Evolutionary conservation across 2,888 invertebrate genomes (phyloP).

Genomic region (Rhamphomyia laevipes): DNA sequence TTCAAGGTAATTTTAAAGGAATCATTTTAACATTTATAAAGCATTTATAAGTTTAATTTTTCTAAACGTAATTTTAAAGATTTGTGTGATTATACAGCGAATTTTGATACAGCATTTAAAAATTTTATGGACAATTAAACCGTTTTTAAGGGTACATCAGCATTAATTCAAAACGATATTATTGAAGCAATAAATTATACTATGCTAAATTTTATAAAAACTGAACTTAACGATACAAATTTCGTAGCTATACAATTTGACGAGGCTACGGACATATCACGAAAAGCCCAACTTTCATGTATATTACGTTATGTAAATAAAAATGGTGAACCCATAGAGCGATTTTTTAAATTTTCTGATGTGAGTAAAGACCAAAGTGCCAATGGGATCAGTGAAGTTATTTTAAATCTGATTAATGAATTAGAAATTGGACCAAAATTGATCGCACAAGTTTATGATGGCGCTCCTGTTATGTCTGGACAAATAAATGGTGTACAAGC

Average conservation of each 20-base stretch:
- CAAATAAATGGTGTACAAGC: slow-evolving; percentile 22
- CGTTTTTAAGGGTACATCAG: background rate
- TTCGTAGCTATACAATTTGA: slow-evolving; percentile 20
- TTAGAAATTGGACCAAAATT: slow-evolving; percentile 1
- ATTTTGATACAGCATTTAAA: slow-evolving; percentile 1
- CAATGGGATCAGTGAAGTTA: background rate
- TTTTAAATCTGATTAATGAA: slow-evolving; percentile 7
- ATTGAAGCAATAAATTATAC: background rate
- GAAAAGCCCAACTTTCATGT: slow-evolving; percentile 1
- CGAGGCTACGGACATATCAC: slow-evolving; percentile 2
- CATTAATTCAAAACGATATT: background rate
- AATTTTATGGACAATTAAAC: slow-evolving; percentile 5
- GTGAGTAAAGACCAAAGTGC: background rate
- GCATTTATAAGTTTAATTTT: background rate
- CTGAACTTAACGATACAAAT: slow-evolving; percentile 17
- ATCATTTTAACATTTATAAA: too few relatives aligned
- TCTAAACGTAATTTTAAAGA: slow-evolving; percentile 2
- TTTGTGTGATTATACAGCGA: slow-evolving; percentile 5
- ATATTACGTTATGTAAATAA: slow-evolving; percentile 2
- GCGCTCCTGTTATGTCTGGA: slow-evolving; percentile 6
- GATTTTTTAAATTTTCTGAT: slow-evolving; percentile 6
- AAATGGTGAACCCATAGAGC: background rate
- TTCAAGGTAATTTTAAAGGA: background rate
- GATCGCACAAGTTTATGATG: slow-evolving; percentile 4
- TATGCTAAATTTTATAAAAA: slow-evolving; percentile 13